Conservation (phyloP, 2,888 invertebrate species). For the Dilophus febrilis region DNA sequence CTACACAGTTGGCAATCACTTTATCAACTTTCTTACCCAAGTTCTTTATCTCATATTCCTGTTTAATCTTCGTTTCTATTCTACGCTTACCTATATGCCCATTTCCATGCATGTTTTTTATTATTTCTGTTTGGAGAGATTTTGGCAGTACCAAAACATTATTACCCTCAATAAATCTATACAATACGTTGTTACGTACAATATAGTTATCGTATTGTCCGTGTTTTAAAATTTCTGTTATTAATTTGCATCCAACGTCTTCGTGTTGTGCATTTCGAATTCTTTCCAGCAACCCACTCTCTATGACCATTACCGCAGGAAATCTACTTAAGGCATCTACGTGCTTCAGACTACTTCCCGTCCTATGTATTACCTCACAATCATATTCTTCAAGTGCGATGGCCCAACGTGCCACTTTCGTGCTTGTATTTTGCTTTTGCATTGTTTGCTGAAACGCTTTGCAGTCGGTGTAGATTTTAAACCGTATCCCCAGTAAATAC, state of each 20-base stretch:
- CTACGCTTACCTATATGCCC: constrained; percentile 21
- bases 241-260: constrained; percentile 10
- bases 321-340: constrained; percentile 11
- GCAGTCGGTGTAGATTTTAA: constrained; percentile 16
- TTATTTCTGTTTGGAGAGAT: constrained; percentile 5
- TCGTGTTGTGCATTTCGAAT: constrained; percentile 7
- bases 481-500: constrained; percentile 14
- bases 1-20: too few relatives aligned
- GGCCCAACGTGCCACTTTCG: constrained; percentile 15
- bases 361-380: constrained; percentile 9
- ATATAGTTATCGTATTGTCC: constrained; percentile 7
- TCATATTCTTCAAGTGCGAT: constrained; percentile 11
- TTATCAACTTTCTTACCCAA: constrained; percentile 4
- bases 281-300: neutral
- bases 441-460: constrained; percentile 18
- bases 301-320: constrained; percentile 4
- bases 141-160: constrained; percentile 6
- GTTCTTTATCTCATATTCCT: constrained; percentile 4
- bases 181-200: constrained; percentile 8
- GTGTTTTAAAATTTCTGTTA: constrained; percentile 8
- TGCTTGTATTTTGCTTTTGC: constrained; percentile 18
- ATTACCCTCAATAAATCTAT: constrained; percentile 9
- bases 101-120: constrained; percentile 18
- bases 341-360: constrained; percentile 10
- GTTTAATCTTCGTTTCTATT: too few relatives aligned